Conservation (phyloP, 2,797 vertebrate species). For the Tenualosa thibaudeaui region DNA sequence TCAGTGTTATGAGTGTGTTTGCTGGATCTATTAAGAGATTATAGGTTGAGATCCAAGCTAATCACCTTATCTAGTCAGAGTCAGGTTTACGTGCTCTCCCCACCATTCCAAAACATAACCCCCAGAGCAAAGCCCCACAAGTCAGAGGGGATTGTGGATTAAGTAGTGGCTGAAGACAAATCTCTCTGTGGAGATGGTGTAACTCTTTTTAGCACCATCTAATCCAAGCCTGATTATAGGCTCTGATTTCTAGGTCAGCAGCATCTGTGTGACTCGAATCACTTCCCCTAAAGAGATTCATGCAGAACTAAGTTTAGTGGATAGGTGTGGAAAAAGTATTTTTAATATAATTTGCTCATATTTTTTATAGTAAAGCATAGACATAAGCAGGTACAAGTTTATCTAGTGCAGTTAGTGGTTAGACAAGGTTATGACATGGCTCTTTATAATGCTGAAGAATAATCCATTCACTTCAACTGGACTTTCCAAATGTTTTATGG, state of each 20-base stretch:
- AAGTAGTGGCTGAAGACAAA: conserved; percentile 46
- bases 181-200: conserved; percentile 46
- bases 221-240: conserved; percentile 56
- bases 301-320: neutral
- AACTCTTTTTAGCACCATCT: conserved; percentile 33
- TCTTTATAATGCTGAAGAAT: too few relatives aligned
- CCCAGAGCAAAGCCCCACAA: neutral
- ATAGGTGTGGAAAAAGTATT: too few relatives aligned
- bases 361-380: too few relatives aligned
- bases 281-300: neutral
- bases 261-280: neutral
- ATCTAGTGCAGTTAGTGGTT: too few relatives aligned
- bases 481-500: too few relatives aligned
- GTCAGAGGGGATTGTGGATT: conserved; percentile 52
- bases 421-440: too few relatives aligned
- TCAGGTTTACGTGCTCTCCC: neutral
- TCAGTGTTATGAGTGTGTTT: neutral
- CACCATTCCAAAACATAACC: neutral
- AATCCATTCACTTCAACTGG: too few relatives aligned
- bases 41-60: neutral
- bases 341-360: too few relatives aligned
- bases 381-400: too few relatives aligned
- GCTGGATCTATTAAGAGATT: neutral
- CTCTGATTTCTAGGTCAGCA: neutral
- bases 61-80: conserved; percentile 8